phyloP scores from a whole-genome alignment of 1,140 invertebrate species.

The Uloborus diversus region DNA sequence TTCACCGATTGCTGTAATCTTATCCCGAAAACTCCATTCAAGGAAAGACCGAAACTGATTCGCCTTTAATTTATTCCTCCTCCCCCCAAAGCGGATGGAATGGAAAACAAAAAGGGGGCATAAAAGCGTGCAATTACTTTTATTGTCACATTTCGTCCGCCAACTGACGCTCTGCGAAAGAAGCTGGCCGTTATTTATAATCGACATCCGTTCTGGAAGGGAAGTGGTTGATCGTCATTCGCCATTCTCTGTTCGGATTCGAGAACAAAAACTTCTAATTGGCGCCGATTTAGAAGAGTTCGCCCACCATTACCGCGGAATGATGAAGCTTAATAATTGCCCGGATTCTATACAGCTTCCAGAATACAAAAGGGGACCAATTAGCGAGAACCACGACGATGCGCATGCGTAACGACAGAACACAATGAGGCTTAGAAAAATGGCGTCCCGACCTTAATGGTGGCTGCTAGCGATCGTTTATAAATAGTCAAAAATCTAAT shows the following conservation, averaged over 20 bases:
- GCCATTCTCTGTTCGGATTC: background rate
- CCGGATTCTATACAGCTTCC: slow-evolving; percentile 26
- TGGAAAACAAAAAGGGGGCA: background rate
- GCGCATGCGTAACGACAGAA: slow-evolving; percentile 39
- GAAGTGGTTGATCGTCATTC: slow-evolving; percentile 39
- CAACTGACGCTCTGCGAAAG: slow-evolving; percentile 1
- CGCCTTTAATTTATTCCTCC: no score
- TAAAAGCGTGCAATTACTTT: slow-evolving; percentile 12
- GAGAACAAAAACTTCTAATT: slow-evolving; percentile 39
- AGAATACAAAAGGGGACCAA: slow-evolving; percentile 44
- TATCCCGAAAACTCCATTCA: no score
- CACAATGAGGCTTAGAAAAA: slow-evolving; percentile 27
- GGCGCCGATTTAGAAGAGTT: slow-evolving; percentile 54
- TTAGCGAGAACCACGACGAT: slow-evolving; percentile 34
- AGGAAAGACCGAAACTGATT: no score
- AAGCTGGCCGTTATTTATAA: slow-evolving; percentile 41
- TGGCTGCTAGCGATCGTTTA: slow-evolving; percentile 8
- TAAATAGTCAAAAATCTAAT: slow-evolving; percentile 41
- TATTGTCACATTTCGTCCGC: slow-evolving; percentile 27
- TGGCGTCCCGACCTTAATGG: slow-evolving; percentile 22
- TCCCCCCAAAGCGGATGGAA: no score
- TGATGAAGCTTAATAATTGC: slow-evolving; percentile 53
- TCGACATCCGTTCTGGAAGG: slow-evolving; percentile 37
- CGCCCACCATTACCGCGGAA: slow-evolving; percentile 46
- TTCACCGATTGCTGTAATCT: no score